Evolutionary conservation across 2,113 vertebrate genomes (phyloP), one percentile per base, ranked within the genome.

Genomic region (Anguilla rostrata): DNA sequence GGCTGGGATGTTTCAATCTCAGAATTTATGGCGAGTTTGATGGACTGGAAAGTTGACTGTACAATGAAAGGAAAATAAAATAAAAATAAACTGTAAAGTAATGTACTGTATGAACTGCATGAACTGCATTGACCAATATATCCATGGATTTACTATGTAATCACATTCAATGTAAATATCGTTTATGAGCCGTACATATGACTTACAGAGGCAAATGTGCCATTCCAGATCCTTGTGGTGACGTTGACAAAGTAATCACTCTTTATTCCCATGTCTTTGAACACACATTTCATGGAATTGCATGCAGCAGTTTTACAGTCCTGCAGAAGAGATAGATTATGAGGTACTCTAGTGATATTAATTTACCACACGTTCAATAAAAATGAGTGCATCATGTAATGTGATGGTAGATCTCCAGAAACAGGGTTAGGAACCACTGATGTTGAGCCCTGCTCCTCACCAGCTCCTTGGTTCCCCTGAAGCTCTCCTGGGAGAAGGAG

Each of bases 211-310:
- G 94, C 93, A 87, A 98, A 98, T 0, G 97, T 98, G 75, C 97
- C 93, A 0, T 96, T 97, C 98, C 97, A 99, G 89, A 99, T 96
- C 88, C 95, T 95, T 4, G 96, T 96, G n/a, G 96, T 96, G 78
- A 99, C 92, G 0, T 97, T 96, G 29, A 99, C 93, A 79, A 94
- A 94, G 90, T 98, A 98, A 81, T 97, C 94, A 18, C 88, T 94
- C 87, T 94, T 96, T 80, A 92, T 29, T 1, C 88, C 83, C 0
- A 95, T 84, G 34, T 97, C 95, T 92, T 96, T 97, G 43, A 98
- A 90, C 88, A 93, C 93, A 91, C 98, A 99, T 71, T 94, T 89
- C 75, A 99, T 88, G 0, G 89, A 90, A 39, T 91, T 86, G 86
- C 98, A 99, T 26, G 92, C 94, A 78, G 93, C 87, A 2, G 88